Evolutionary conservation across 2,113 vertebrate species (phyloP).

Genomic region (Cynopterus brachyotis): DNA sequence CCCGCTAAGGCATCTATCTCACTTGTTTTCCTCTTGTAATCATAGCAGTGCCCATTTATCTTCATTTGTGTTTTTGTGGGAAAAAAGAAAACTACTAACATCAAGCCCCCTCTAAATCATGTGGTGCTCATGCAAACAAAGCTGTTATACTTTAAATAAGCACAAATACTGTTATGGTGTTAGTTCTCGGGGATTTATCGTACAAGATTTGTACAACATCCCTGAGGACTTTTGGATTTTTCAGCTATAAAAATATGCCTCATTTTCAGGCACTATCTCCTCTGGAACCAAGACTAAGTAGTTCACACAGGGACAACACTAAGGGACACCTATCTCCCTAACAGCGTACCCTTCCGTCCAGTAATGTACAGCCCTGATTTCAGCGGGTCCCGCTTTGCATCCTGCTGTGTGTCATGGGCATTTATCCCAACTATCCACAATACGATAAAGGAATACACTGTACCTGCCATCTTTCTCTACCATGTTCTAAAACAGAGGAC

Average conservation of each 20-base stretch:
- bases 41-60: too few species aligned
- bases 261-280: neutral
- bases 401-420: too few species aligned
- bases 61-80: neutral
- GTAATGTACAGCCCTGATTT: neutral
- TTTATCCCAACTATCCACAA: neutral
- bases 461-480: neutral
- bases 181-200: neutral
- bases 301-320: neutral
- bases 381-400: neutral
- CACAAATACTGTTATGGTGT: neutral
- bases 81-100: neutral
- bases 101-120: neutral
- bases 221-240: neutral
- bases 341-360: neutral
- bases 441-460: neutral
- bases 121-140: neutral
- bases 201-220: neutral
- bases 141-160: neutral
- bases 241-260: conserved; percentile 13
- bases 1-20: too few species aligned
- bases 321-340: neutral
- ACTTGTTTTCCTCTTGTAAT: too few species aligned
- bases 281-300: neutral
- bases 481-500: neutral